Percentiles rank a stretch among this genome's conserved stretches.
These are phyloP conservation scores for Apteryx mantelli DNA, from an alignment of 2,113 vertebrate genomes.

Conservation along the genomic window DNA sequence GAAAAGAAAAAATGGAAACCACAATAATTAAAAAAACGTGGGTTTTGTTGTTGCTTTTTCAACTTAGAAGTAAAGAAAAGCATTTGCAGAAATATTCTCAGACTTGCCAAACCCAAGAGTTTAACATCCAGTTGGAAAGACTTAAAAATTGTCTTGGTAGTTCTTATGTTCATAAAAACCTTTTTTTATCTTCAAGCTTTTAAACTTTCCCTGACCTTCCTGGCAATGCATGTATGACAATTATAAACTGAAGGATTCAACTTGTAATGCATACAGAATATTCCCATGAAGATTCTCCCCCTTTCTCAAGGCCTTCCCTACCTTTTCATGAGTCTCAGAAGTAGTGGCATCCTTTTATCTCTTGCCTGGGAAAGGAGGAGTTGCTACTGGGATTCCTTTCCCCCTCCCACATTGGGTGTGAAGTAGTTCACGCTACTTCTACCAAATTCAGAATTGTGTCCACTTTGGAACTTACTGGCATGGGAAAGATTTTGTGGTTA, in stretches of 20 bases:
- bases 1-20: slow-evolving; percentile 1
- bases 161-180: neutral
- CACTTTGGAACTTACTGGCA: rapidly evolving
- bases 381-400: neutral
- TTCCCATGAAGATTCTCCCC: neutral
- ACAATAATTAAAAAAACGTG: neutral
- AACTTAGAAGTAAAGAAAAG: neutral
- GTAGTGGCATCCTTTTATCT: neutral
- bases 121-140: neutral
- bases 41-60: neutral
- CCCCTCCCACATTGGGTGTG: neutral
- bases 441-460: neutral
- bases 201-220: neutral
- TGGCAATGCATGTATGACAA: neutral
- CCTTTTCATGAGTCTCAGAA: neutral
- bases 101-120: neutral
- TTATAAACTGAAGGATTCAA: neutral
- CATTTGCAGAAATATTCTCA: neutral
- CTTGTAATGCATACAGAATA: neutral
- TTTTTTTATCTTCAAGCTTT: neutral
- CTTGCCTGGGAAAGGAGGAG: neutral
- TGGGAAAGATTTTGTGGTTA: neutral
- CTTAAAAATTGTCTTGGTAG: neutral
- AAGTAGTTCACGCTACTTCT: neutral
- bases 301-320: neutral